Evolutionary conservation across 2,888 invertebrate species (phyloP), one percentile per base, ranked within the genome.

Genomic region (Cetonia aurata): DNA sequence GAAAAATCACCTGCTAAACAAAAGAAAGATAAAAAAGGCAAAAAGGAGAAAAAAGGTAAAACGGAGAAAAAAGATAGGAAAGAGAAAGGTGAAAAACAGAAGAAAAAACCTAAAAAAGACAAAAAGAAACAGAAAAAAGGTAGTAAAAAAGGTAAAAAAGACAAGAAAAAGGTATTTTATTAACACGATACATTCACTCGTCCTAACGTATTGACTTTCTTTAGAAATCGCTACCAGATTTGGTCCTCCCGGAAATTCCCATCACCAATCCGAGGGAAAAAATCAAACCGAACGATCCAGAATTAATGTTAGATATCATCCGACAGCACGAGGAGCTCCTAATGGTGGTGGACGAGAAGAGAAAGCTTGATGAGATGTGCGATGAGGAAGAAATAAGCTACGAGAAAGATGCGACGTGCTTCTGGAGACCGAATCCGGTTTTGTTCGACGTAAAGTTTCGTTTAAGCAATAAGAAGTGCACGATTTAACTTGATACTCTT

Each of bases 231-330:
- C 31, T 13, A n/a, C 17, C 48, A 6, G 71, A 72, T 3, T 25
- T 73, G 1, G 37, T 69, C 19, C 41, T 75, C 12, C 75, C 75
- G 0, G 62, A 71, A n/a, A 57, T 73, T 10, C 75, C 75, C 8
- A 65, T 74, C 0, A 71, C 52, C 13, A 75, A 75, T 33, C 37
- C 57, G 8, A 56, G 75, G 48, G 31, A 25, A 9, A 75, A 71
- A 53, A 69, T 75, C 25, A 56, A 25, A 9, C 1, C 44, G 1
- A 52, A 46, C 9, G 44, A 71, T 31, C 53, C 59, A 3, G 56
- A 62, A 13, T 42, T 53, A 1, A 62, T 72, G 65, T 19, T n/a
- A 2, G 67, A 71, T 10, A 46, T 75, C 1, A 10, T 73, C 6
- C 31, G 19, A 25, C 15, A 67, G 4, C 59, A 72, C 19, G 70